Evolutionary conservation across 2,113 vertebrate species (phyloP).

Genomic region (Lota lota): DNA sequence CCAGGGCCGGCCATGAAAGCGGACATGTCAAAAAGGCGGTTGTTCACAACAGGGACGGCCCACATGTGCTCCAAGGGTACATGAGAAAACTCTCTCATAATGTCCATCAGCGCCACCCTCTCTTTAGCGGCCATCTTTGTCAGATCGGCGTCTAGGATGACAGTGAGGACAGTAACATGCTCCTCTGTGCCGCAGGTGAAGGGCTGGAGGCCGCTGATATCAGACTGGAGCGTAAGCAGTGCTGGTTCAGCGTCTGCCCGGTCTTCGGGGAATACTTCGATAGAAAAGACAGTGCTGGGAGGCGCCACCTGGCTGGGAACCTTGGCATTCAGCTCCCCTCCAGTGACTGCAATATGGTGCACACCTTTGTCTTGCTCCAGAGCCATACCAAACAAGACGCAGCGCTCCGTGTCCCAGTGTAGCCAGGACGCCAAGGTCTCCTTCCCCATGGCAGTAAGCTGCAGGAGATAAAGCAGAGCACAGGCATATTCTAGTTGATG

Average conservation of each 20-base stretch:
- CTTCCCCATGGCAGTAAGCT: conserved; percentile 87
- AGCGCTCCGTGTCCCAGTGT: conserved; percentile 81
- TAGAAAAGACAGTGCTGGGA: conserved; percentile 82
- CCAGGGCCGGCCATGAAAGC: conserved; percentile 98
- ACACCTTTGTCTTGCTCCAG: conserved; percentile 91
- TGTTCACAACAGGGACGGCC: conserved; percentile 92
- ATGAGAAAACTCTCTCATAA: conserved; percentile 86
- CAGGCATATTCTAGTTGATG: conserved; percentile 9
- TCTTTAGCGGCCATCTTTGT: conserved; percentile 92
- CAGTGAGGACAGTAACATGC: conserved; percentile 87
- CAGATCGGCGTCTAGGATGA: conserved; percentile 94
- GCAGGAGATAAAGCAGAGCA: conserved; percentile 30
- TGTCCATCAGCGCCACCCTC: conserved; percentile 79
- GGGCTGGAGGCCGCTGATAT: conserved; percentile 56
- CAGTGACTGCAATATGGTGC: conserved; percentile 85
- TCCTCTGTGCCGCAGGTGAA: conserved; percentile 84
- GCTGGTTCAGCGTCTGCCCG: conserved; percentile 82
- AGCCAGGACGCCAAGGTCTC: conserved; percentile 87
- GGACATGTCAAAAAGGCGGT: conserved; percentile 95
- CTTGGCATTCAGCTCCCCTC: conserved; percentile 71
- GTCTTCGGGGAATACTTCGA: conserved; percentile 93
- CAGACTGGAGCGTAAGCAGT: conserved; percentile 72
- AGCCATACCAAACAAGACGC: conserved; percentile 84
- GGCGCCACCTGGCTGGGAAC: conserved; percentile 75
- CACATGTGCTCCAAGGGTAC: conserved; percentile 89